Evolutionary conservation across 1,140 invertebrate genomes (phyloP).

Genomic region (Ooceraea biroi): DNA sequence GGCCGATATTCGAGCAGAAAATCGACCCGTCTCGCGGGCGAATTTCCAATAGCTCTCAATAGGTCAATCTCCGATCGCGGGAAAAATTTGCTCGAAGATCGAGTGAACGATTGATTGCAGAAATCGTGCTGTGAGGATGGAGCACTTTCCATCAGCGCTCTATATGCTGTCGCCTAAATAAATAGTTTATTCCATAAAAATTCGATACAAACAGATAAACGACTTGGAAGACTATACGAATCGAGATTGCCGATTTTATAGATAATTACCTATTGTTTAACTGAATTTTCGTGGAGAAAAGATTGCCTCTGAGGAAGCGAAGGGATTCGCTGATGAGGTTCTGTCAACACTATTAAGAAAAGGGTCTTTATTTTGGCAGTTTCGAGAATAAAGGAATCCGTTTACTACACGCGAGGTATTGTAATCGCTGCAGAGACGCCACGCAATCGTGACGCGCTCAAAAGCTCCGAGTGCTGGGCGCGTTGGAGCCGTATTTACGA

Average conservation of each 20-base stretch:
- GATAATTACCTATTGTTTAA: not conserved
- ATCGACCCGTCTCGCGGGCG: conserved; percentile 24
- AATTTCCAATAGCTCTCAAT: conserved; percentile 20
- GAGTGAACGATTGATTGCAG: conserved; percentile 18
- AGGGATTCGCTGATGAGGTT: not conserved
- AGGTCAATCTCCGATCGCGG: not conserved
- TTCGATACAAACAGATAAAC: not conserved
- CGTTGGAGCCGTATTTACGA: conserved; percentile 29
- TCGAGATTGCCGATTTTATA: not conserved
- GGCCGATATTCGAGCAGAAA: conserved; percentile 36
- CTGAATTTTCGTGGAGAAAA: not conserved
- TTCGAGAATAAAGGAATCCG: not conserved
- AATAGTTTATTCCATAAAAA: not conserved
- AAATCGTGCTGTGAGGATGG: conserved; percentile 16
- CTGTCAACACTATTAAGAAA: not conserved
- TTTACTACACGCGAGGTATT: not conserved
- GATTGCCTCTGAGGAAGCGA: not conserved
- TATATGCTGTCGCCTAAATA: not conserved
- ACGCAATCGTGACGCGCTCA: conserved; percentile 5
- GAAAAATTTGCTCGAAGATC: conserved; percentile 43
- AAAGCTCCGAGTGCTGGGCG: not conserved
- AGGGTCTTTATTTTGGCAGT: not conserved
- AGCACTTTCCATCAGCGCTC: conserved; percentile 7
- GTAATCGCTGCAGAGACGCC: conserved; percentile 11
- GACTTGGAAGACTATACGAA: not conserved